These are phyloP conservation scores for Sitta europaea DNA, from an alignment of 2,113 vertebrate species.

Conservation along the genomic window DNA sequence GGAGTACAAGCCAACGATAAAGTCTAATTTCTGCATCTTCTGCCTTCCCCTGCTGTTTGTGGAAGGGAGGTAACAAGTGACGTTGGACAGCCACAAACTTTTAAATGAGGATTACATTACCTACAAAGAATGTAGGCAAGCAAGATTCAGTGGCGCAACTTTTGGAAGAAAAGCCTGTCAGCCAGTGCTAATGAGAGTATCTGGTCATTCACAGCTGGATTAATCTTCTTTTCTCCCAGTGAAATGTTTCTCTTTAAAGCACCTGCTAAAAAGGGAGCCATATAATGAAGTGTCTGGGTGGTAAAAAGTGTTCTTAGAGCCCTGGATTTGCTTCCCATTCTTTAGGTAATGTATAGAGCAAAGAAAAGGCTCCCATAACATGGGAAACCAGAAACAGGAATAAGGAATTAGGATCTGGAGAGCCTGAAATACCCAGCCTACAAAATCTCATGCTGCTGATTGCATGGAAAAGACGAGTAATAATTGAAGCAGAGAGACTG, in stretches of 20 bases:
- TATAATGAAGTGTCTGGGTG: neutral
- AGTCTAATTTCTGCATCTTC: neutral
- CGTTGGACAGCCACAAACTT: neutral
- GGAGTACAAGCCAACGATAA: neutral
- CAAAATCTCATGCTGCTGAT: neutral
- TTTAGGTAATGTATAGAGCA: neutral
- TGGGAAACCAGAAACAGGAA: neutral
- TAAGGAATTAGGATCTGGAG: neutral
- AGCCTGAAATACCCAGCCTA: neutral
- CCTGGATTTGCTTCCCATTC: neutral
- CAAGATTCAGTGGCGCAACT: slow-evolving; percentile 22
- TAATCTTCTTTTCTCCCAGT: slow-evolving; percentile 2
- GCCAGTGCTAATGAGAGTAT: neutral
- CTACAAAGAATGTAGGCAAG: slow-evolving; percentile 50
- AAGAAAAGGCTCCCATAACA: neutral
- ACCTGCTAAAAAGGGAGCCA: neutral
- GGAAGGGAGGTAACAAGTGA: slow-evolving; percentile 17
- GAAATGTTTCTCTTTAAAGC: neutral
- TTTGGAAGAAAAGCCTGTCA: neutral
- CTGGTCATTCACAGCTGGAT: slow-evolving; percentile 17
- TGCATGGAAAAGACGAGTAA: neutral
- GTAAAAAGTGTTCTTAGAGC: neutral
- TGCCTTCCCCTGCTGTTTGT: neutral
- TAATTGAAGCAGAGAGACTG: neutral
- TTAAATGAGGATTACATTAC: slow-evolving; percentile 41